These are phyloP conservation scores for Spongilla lacustris DNA, from an alignment of 37 sponge, comb jelly and placozoan genomes.

Conservation along the genomic window DNA sequence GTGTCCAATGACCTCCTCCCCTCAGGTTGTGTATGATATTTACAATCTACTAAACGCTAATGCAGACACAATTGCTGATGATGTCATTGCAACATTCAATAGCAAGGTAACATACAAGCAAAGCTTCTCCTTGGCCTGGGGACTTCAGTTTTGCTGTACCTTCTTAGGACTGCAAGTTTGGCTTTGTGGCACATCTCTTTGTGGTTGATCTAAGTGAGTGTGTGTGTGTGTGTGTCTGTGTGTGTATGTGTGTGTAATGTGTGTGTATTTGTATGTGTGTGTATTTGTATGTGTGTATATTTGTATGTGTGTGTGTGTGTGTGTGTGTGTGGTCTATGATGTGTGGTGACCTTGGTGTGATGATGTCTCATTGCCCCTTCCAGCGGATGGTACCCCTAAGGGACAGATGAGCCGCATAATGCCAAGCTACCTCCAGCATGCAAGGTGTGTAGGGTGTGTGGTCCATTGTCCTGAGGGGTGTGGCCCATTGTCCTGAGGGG, in stretches of 20 bases:
- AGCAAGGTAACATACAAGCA: conserved; percentile 56
- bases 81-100: conserved; percentile 77
- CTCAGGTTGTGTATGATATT: conserved; percentile 71
- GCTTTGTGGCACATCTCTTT: conserved; percentile 86
- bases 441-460: conserved; percentile 15
- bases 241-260: neutral
- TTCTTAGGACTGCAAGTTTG: conserved; percentile 85
- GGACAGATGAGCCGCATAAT: conserved; percentile 85
- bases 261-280: neutral
- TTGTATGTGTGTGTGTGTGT: neutral
- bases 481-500: too few relatives aligned
- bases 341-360: too few relatives aligned
- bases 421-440: conserved; percentile 63
- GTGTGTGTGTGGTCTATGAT: neutral
- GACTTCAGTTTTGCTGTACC: too few relatives aligned
- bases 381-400: conserved; percentile 59
- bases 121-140: neutral
- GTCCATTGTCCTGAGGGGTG: neutral
- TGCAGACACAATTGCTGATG: conserved; percentile 87
- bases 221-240: neutral
- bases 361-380: neutral
- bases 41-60: conserved; percentile 81
- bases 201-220: conserved; percentile 58
- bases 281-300: neutral
- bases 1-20: neutral